Base-by-base conservation (phyloP, 2,888 invertebrate genomes). In the Drosophila stalkeri region DNA sequence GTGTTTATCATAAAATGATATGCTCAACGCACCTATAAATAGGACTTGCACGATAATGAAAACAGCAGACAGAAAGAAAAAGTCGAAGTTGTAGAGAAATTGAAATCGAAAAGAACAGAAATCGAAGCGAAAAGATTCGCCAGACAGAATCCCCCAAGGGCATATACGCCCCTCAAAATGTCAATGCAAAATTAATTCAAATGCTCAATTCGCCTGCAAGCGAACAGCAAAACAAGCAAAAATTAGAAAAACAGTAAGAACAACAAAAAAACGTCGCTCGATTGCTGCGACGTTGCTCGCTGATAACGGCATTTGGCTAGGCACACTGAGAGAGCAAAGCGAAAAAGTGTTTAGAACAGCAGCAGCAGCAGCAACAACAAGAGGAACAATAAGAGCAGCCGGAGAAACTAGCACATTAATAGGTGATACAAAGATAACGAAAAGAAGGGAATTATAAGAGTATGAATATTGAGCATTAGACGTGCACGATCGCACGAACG, bases 131-230 rank as follows among this genome's bases (percentile, higher is more conserved):
- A 35, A 3, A 14, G 51, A 33, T 8, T 8, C 16, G 8, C 14
- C 14, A 56, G 16, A 47, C 11, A 54, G 60, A 47, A 47, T 63
- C 14, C 5, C 31, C 41, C 60, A 60, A 67, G 54, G 67, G 39
- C 49, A 46, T 61, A 64, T 41, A 41, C 51, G 47, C n/a, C 59
- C 51, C 41, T 27, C 56, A 61, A 74, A 82, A 64, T 77, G 81
- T 69, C 78, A 73, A 61, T 81, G 83, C 61, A 65, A 80, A 77
- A 69, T 77, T 52, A 68, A 84, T 84, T 84, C 67, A 72, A 12
- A 51, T 54, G 75, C 75, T 65, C 60, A 67, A 64, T 80, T 79
- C 47, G 65, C 54, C 49, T 72, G 66, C 55, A 64, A 66, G 44
- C 27, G 75, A 46, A 52, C 41, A 35, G 41, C 31, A 63, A 51